Conservation (phyloP, 2,797 vertebrate genomes). For the Fistularia commersonii region DNA sequence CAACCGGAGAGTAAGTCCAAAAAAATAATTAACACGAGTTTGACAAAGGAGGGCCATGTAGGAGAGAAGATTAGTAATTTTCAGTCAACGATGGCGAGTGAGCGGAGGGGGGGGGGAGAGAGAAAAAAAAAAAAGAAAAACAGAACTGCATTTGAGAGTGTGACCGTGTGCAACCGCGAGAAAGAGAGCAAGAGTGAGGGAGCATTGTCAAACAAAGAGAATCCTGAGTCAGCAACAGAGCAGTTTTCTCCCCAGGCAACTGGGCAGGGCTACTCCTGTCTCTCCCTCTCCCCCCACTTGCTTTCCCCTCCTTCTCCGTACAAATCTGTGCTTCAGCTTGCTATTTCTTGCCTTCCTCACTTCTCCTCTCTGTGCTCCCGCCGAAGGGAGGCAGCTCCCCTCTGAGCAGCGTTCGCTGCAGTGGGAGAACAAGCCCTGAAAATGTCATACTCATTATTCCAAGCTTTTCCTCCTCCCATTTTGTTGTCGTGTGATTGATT, state of each 20-base stretch:
- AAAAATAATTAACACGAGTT: conserved; percentile 36
- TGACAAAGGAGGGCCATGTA: conserved; percentile 41
- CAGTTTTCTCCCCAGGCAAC: conserved; percentile 79
- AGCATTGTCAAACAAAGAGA: conserved; percentile 82
- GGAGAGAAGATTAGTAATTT: conserved; percentile 1
- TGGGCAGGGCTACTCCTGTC: conserved; percentile 69
- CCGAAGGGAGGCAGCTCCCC: conserved; percentile 39
- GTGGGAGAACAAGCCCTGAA: conserved; percentile 35
- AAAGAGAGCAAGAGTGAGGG: conserved; percentile 46
- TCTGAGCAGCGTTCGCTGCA: conserved; percentile 23
- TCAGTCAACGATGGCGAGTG: not conserved
- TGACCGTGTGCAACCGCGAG: conserved; percentile 40
- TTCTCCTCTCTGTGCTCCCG: conserved; percentile 41
- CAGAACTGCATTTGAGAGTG: conserved; percentile 31
- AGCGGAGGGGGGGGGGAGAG: no score
- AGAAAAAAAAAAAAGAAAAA: conserved; percentile 37
- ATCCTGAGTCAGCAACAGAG: conserved; percentile 82
- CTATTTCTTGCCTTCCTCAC: conserved; percentile 63
- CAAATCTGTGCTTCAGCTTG: conserved; percentile 59
- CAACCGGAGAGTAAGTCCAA: conserved; percentile 26
- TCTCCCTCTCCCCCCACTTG: conserved; percentile 28
- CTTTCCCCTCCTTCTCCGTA: conserved; percentile 25
- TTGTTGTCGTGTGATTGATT: no score
- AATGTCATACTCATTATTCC: conserved; percentile 32
- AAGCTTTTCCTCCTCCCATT: conserved; percentile 17